phyloP scores from a whole-genome alignment of 2,888 invertebrate genomes.

The Leucoma salicis region DNA sequence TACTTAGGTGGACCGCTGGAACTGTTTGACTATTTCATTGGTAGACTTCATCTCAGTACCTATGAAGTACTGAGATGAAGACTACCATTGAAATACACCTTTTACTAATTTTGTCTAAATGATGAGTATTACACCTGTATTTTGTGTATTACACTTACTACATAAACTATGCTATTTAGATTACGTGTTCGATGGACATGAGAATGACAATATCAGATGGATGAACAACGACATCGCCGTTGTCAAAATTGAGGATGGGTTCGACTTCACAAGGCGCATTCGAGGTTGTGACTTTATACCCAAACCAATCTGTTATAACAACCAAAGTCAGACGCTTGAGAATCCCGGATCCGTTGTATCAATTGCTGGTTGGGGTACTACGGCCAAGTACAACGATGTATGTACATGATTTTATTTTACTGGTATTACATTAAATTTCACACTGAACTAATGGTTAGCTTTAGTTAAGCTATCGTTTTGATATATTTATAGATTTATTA shows the following conservation, averaged over 20 bases:
- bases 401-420: constrained; percentile 27
- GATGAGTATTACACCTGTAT: too few relatives aligned
- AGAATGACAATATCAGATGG: constrained; percentile 60
- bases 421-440: too few relatives aligned
- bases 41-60: too few relatives aligned
- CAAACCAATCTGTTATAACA: constrained; percentile 64
- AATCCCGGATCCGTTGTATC: constrained; percentile 54
- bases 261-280: constrained; percentile 60
- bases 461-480: neutral
- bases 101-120: too few relatives aligned
- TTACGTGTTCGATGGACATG: constrained; percentile 58
- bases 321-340: constrained; percentile 62
- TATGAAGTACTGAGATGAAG: too few relatives aligned
- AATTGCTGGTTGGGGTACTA: constrained; percentile 70
- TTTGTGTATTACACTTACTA: too few relatives aligned
- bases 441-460: too few relatives aligned
- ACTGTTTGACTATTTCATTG: too few relatives aligned
- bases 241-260: constrained; percentile 66
- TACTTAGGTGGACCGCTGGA: too few relatives aligned
- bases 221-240: constrained; percentile 63
- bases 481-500: neutral
- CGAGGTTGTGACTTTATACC: constrained; percentile 67
- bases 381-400: constrained; percentile 60
- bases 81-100: too few relatives aligned
- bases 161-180: too few relatives aligned